A percentile compares a stretch with the other conserved stretches of the same genome.
Conservation (phyloP, 2,888 invertebrate genomes). For the Hyalella azteca region DNA sequence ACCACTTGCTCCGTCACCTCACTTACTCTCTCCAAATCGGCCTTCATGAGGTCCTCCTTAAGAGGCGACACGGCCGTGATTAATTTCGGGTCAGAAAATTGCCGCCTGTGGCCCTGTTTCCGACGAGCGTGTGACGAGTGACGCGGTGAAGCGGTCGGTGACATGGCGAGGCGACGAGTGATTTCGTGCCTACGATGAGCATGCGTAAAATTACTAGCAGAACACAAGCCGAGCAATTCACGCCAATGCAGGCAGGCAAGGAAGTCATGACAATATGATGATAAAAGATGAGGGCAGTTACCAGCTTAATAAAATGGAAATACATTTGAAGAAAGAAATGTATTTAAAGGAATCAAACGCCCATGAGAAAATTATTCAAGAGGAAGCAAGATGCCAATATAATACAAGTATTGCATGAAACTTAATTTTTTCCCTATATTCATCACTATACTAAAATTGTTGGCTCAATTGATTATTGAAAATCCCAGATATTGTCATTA, state of each 20-base stretch:
- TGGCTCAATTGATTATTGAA: too few species aligned
- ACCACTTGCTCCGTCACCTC: background rate
- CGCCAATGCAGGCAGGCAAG: too few species aligned
- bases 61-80: slow-evolving; percentile 58
- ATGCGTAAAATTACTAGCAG: background rate
- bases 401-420: too few species aligned
- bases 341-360: too few species aligned
- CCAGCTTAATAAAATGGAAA: too few species aligned
- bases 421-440: too few species aligned
- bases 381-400: too few species aligned
- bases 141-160: slow-evolving; percentile 53
- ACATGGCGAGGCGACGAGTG: slow-evolving; percentile 57
- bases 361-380: too few species aligned
- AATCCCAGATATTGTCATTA: too few species aligned
- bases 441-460: too few species aligned
- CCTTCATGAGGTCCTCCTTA: slow-evolving; percentile 57
- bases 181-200: slow-evolving; percentile 52
- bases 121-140: slow-evolving; percentile 43
- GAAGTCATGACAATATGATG: background rate
- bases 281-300: too few species aligned
- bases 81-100: slow-evolving; percentile 60
- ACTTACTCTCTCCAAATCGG: slow-evolving; percentile 58
- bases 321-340: background rate
- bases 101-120: slow-evolving; percentile 58
- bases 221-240: background rate